These are phyloP conservation scores for Anguilla japonica DNA, from an alignment of 2,113 vertebrate species.

Conservation along the genomic window DNA sequence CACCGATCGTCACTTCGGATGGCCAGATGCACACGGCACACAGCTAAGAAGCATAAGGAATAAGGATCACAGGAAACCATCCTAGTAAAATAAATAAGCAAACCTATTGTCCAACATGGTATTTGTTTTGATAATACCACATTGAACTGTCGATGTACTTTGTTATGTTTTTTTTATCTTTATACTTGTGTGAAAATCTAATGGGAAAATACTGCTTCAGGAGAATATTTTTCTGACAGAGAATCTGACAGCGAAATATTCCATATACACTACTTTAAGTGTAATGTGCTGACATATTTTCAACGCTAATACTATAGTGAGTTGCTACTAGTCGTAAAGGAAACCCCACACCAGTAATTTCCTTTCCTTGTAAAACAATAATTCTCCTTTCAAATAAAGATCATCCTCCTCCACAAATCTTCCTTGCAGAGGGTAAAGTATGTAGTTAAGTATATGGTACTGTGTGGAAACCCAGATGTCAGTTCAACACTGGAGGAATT, in stretches of 20 bases:
- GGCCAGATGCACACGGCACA: not conserved
- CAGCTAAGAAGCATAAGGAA: not conserved
- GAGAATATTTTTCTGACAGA: not conserved
- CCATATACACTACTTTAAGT: not conserved
- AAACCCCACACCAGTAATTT: not conserved
- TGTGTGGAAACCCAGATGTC: conserved; percentile 27
- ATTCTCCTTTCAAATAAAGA: too few relatives aligned
- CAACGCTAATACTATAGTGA: not conserved
- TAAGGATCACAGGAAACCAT: not conserved
- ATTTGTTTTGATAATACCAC: not conserved
- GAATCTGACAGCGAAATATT: not conserved
- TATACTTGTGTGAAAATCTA: not conserved
- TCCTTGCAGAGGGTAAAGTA: not conserved
- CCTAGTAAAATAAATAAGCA: not conserved
- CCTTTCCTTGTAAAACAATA: not conserved
- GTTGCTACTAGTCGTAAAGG: not conserved
- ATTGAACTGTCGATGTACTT: not conserved
- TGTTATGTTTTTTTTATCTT: not conserved
- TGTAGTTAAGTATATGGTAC: not conserved
- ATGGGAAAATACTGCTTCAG: not conserved
- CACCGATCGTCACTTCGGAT: not conserved
- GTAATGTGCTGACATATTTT: not conserved
- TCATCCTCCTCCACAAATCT: not conserved
- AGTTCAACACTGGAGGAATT: not conserved
- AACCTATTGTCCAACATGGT: not conserved